A percentile compares a stretch with the other conserved stretches of the same genome.
phyloP scores from a whole-genome alignment of 2,888 invertebrate species.

The Macrosiphum euphorbiae region DNA sequence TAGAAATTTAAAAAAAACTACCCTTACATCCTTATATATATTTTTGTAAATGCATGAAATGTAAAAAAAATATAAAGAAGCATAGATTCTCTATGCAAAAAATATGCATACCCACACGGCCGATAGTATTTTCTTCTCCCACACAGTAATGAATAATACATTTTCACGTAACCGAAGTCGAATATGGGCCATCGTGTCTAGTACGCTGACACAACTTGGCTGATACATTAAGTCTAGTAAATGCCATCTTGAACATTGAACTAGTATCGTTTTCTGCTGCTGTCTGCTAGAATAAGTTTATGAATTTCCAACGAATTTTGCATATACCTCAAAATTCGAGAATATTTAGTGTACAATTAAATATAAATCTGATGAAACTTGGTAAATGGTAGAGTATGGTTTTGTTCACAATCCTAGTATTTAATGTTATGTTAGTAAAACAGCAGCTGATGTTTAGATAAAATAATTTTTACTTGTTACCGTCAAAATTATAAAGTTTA shows the following conservation, averaged over 20 bases:
- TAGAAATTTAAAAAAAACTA: not conserved
- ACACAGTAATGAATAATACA: constrained; percentile 10
- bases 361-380: not conserved
- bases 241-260: not conserved
- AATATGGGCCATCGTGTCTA: not conserved
- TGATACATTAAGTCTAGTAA: not conserved
- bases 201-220: not conserved
- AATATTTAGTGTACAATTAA: not conserved
- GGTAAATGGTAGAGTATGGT: not conserved
- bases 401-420: not conserved
- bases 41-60: not conserved
- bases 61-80: not conserved
- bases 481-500: not conserved
- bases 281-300: not conserved
- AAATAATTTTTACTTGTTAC: not conserved
- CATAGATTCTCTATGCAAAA: not conserved
- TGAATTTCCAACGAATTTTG: not conserved
- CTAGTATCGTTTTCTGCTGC: not conserved
- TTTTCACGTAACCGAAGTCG: not conserved
- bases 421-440: not conserved
- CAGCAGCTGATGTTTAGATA: not conserved
- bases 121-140: not conserved
- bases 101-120: not conserved
- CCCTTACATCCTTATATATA: not conserved
- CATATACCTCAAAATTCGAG: not conserved